These are phyloP conservation scores for Agonopterix heracliana DNA, from an alignment of 2,888 invertebrate genomes.

Conservation along the genomic window DNA sequence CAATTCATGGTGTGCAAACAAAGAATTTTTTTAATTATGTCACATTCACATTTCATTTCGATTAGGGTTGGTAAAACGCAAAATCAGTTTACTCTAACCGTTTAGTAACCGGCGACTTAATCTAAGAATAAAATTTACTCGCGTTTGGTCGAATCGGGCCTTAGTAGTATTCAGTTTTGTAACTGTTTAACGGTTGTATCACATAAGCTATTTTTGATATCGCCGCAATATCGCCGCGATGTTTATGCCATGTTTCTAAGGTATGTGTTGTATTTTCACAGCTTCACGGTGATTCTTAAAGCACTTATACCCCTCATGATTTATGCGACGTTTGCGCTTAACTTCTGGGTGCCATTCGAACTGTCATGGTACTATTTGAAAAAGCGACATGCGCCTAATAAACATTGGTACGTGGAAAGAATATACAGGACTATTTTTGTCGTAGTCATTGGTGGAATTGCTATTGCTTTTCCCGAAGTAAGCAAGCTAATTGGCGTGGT, in stretches of 20 bases:
- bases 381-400: slow-evolving; percentile 16
- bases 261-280: too few species aligned
- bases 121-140: too few species aligned
- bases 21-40: too few species aligned
- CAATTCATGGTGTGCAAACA: too few species aligned
- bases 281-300: slow-evolving; percentile 29
- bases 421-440: slow-evolving; percentile 33
- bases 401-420: slow-evolving; percentile 43
- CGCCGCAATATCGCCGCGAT: not conserved
- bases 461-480: slow-evolving; percentile 33
- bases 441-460: slow-evolving; percentile 21
- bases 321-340: slow-evolving; percentile 35
- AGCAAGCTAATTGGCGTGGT: slow-evolving; percentile 40
- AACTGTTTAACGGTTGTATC: not conserved
- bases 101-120: too few species aligned
- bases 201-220: not conserved
- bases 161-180: not conserved
- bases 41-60: too few species aligned
- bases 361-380: slow-evolving; percentile 40
- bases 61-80: too few species aligned
- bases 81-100: too few species aligned
- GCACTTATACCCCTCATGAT: slow-evolving; percentile 33
- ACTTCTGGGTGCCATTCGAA: slow-evolving; percentile 46
- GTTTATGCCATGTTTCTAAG: not conserved
- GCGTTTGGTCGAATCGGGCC: too few species aligned